Base-by-base conservation (phyloP, 2,888 invertebrate genomes). In the Lysandra coridon region DNA sequence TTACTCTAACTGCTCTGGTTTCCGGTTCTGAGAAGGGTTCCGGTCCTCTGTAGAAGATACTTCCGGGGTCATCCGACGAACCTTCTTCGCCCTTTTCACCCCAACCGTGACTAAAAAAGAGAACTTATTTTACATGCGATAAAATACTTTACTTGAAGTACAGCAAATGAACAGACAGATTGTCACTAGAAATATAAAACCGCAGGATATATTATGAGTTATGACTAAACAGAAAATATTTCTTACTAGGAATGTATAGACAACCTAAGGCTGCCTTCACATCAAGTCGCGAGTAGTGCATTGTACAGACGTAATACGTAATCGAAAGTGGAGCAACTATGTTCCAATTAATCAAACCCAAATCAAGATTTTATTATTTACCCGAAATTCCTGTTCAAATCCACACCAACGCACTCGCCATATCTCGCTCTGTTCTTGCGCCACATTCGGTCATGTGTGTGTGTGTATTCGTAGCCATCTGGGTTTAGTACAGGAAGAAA, bases 391-490 rank as follows among this genome's bases (percentile, higher is more conserved):
- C 98, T 96, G 87, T 98, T 98, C 1, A 98, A 95, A 89, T 98
- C 98, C 0, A 97, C 96, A 0, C 98, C 98, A 0, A 96, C 91
- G 84, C 98, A 98, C 23, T 96, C 95, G 73, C 96, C 96, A 90
- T 94, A 87, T 88, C 93, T 84, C 87, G 95, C 87, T 78, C 97
- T 94, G 85, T 97, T 97, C 86, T 98, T 97, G 78, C 97, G 95
- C 98, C 98, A 98, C 87, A 98, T 93, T 77, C 98, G 95, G 87
- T 98, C 97, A 17, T 95, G 95, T 0, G 96, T 96, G 89, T 98
- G 98, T 0, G 98, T 96, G 89, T 97, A 98, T 85, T 97, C 98
- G 87, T 99, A 99, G 1, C 98, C 98, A 87, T 98, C 97, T 10
- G 98, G 98, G 89, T 98, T 98, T 80, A 96, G 90, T 30, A 97